Evolutionary conservation across 23 tunicate species (phyloP), one percentile per base, ranked within the genome.

Genomic region (Diplosoma virens): DNA sequence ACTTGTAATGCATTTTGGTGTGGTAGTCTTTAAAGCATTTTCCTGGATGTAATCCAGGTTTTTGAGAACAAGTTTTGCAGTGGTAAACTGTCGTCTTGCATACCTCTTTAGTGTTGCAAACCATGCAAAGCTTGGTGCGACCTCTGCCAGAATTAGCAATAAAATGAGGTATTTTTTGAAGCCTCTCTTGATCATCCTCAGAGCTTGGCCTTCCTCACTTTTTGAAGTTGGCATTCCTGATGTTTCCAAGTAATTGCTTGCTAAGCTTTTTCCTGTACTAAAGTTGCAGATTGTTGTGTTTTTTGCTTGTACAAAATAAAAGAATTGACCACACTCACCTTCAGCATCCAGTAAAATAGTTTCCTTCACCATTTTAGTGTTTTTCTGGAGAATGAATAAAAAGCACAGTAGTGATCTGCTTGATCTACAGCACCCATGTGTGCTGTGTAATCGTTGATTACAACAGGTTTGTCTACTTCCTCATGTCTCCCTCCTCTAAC

Each of bases 331-430:
- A 63, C 9, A 28, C 70, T 27, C 70, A 63, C 70, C 70, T 63
- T 36, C 37, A 63, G 36, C 35, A 28, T 28, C 70, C 70, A 63
- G 37, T 26, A 63, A 30, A 63, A 63, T 11, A 63, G 70, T n/a
- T 26, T 63, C 70, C 70, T 63, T 36, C 70, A 63, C 70, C 70
- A 63, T 30, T 36, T 63, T 28, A 63, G 70, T 6, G 70, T 63
- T 28, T 63, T 63, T n/a, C 70, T 28, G 33, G 70, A 27, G 35
- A 63, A 28, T 6, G 70, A 63, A 28, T 63, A 63, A n/a, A n/a
- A n/a, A 28, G 70, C 35, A 28, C 70, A 63, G 37, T 63, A 63
- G 37, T 63, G 70, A 63, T 63, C 35, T 25, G 70, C 35, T 27
- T 30, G 33, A 28, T 63, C 35, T 27, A 63, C 35, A 63, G 70